Percentiles rank a stretch among this genome's conserved stretches.
These are phyloP conservation scores for Pteruthius melanotis DNA, from an alignment of 2,113 vertebrate genomes.

Conservation along the genomic window DNA sequence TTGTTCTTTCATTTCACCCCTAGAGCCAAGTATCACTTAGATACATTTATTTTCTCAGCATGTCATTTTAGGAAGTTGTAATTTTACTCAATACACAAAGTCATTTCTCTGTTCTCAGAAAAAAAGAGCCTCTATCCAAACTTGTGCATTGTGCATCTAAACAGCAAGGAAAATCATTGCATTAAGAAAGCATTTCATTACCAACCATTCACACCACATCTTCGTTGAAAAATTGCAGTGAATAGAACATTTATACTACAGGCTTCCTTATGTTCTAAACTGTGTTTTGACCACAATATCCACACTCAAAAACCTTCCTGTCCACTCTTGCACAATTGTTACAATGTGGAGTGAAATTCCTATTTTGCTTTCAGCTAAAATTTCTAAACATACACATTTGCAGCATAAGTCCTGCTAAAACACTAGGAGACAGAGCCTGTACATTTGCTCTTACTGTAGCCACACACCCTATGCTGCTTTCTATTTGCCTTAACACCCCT, in stretches of 20 bases:
- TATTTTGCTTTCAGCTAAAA: neutral
- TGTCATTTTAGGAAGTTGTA: slow-evolving; percentile 19
- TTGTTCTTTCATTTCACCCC: slow-evolving; percentile 4
- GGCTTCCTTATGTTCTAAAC: neutral
- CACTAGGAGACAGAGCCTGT: neutral
- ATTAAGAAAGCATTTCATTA: slow-evolving; percentile 18
- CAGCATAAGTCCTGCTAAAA: neutral
- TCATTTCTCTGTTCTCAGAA: neutral
- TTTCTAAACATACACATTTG: neutral
- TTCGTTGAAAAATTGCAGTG: neutral
- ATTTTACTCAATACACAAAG: slow-evolving; percentile 27
- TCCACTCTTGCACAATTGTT: neutral
- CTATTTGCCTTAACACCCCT: neutral
- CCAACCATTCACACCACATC: neutral
- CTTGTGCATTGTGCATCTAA: neutral
- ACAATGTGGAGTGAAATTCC: neutral
- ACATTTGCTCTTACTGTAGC: neutral
- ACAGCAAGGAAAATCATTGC: neutral
- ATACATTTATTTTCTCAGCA: slow-evolving; percentile 42
- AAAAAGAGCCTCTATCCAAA: neutral
- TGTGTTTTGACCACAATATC: neutral
- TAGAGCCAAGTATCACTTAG: slow-evolving; percentile 22
- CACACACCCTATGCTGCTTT: neutral
- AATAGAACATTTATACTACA: neutral
- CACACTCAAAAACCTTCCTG: neutral